Conservation (phyloP, 2,113 vertebrate genomes). For the Agapornis roseicollis region DNA sequence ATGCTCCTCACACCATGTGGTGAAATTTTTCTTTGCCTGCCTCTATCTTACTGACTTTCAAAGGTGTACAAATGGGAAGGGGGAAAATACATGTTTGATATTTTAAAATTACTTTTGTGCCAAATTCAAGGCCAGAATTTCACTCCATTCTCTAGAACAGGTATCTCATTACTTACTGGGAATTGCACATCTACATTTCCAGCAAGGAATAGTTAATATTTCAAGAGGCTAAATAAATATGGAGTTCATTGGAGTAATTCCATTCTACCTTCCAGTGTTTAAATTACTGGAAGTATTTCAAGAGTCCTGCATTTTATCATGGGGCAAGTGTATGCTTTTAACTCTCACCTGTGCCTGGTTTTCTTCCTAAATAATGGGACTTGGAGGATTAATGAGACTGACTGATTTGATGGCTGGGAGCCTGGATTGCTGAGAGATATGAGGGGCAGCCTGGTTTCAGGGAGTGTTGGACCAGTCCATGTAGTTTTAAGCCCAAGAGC, state of each 20-base stretch:
- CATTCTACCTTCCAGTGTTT: not conserved
- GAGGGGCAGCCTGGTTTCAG: not conserved
- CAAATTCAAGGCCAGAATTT: not conserved
- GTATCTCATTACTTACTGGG: not conserved
- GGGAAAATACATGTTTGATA: not conserved
- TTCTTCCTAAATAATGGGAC: constrained; percentile 3
- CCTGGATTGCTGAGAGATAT: not conserved
- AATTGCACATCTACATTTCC: not conserved
- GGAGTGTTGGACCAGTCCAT: not conserved
- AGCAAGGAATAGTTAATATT: not conserved
- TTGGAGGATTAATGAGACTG: not conserved
- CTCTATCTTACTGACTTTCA: not conserved
- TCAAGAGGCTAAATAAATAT: not conserved
- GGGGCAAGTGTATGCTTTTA: not conserved
- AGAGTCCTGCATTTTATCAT: not conserved
- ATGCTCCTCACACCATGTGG: not conserved
- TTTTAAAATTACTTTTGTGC: not conserved
- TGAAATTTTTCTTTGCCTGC: not conserved
- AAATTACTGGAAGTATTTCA: constrained; percentile 3
- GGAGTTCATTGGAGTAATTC: not conserved
- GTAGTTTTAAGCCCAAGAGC: not conserved
- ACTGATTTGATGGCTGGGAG: not conserved
- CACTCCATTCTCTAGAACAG: not conserved
- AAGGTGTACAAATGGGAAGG: not conserved
- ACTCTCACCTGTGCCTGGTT: constrained; percentile 41